Evolutionary conservation across 1,140 invertebrate genomes (phyloP).

Genomic region (Drosophila subobscura): DNA sequence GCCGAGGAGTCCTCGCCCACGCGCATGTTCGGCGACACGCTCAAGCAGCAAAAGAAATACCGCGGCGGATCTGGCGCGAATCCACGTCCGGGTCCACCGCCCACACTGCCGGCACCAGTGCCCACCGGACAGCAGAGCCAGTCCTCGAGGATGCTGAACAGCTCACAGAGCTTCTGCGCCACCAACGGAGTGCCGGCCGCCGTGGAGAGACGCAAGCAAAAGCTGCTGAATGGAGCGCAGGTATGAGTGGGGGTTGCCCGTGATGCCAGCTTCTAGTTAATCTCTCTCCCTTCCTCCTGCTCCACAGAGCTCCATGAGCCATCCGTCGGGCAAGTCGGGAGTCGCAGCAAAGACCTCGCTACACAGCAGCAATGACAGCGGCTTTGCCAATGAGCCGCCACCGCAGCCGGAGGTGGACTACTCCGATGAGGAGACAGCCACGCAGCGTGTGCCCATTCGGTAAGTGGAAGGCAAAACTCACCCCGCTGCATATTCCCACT

Average conservation of each 20-base stretch:
- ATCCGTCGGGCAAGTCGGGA: constrained; percentile 60
- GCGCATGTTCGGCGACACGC: constrained; percentile 85
- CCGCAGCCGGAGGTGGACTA: constrained; percentile 95
- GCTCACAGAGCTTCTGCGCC: constrained; percentile 85
- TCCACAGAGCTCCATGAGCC: constrained; percentile 56
- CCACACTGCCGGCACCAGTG: constrained; percentile 87
- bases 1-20: constrained; percentile 85
- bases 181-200: constrained; percentile 71
- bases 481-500: not conserved
- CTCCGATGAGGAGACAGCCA: constrained; percentile 92
- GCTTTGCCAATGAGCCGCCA: constrained; percentile 93
- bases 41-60: constrained; percentile 81
- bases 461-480: too few relatives aligned
- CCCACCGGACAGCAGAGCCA: constrained; percentile 82
- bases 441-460: constrained; percentile 88
- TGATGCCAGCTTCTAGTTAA: not conserved
- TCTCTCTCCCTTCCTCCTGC: not conserved
- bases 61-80: constrained; percentile 59
- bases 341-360: constrained; percentile 89
- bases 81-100: constrained; percentile 85
- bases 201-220: constrained; percentile 77
- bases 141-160: constrained; percentile 83
- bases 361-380: constrained; percentile 95
- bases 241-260: constrained; percentile 18
- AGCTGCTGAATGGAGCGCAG: constrained; percentile 70